Conservation (phyloP, 2,888 invertebrate species). For the Xanthorhoe designata region DNA sequence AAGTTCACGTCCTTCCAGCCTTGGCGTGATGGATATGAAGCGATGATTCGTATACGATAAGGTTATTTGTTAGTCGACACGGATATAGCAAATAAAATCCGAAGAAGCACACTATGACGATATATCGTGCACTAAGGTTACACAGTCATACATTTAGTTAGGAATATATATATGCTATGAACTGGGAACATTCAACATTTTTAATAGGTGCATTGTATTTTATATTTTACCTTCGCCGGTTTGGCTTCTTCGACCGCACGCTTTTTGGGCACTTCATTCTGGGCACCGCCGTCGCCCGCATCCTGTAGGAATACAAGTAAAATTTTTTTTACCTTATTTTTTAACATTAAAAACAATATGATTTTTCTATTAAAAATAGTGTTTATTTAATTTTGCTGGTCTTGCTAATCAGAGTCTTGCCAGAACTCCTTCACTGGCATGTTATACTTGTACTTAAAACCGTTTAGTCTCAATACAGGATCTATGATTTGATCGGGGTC, state of each 20-base stretch:
- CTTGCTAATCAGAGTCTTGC: too few relatives aligned
- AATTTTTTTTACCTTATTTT: too few relatives aligned
- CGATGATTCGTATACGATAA: constrained; percentile 23
- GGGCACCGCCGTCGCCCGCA: constrained; percentile 70
- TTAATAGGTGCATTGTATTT: neutral
- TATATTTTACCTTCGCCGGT: constrained; percentile 65
- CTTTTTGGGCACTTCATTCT: constrained; percentile 75
- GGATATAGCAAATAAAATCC: constrained; percentile 58
- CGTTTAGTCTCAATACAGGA: neutral
- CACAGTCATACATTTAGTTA: constrained; percentile 13
- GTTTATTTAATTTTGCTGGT: neutral
- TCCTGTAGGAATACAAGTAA: constrained; percentile 58
- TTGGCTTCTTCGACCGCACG: constrained; percentile 72
- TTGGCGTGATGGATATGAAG: constrained; percentile 20
- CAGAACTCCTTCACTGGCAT: too few relatives aligned
- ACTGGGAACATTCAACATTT: constrained; percentile 12
- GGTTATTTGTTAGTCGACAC: constrained; percentile 34
- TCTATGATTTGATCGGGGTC: neutral
- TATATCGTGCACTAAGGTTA: constrained; percentile 39
- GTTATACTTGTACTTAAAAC: neutral
- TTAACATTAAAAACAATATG: neutral
- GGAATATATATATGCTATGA: constrained; percentile 3
- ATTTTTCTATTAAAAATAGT: neutral
- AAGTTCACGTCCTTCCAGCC: constrained; percentile 6
- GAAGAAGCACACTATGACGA: constrained; percentile 55